Percentiles rank a stretch among this genome's conserved stretches.
Conservation (phyloP, 2,888 invertebrate species). For the Gisinianus flammeolus region DNA sequence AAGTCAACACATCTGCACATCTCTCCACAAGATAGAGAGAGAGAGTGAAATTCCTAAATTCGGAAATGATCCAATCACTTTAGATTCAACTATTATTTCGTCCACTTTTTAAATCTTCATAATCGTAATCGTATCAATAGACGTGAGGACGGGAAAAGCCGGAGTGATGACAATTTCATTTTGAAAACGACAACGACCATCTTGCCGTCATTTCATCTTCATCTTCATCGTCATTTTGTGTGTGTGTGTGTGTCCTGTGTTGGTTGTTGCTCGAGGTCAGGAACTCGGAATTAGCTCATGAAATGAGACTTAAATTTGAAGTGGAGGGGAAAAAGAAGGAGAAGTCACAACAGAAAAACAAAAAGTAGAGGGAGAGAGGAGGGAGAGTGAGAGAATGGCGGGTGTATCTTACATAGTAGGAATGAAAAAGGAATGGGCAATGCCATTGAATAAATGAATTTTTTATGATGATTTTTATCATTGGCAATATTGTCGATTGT, state of each 20-base stretch:
- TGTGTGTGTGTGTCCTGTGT: no score
- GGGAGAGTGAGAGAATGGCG: constrained; percentile 1
- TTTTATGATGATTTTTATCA: constrained; percentile 30
- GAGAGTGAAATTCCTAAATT: not conserved
- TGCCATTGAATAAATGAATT: constrained; percentile 21
- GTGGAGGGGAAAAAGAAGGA: not conserved
- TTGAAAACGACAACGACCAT: constrained; percentile 25
- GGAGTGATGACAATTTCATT: constrained; percentile 3
- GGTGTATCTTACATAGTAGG: not conserved
- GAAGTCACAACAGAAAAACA: not conserved
- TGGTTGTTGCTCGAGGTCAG: constrained; percentile 25
- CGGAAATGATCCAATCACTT: constrained; percentile 8
- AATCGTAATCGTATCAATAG: constrained; percentile 40
- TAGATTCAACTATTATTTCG: constrained; percentile 28
- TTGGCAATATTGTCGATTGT: constrained; percentile 12
- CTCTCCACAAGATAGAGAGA: no score
- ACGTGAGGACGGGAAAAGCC: not conserved
- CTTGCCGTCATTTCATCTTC: not conserved
- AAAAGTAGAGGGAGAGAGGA: not conserved
- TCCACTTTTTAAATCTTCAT: constrained; percentile 41
- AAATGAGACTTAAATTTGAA: not conserved
- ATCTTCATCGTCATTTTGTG: not conserved
- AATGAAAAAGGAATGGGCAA: constrained; percentile 7
- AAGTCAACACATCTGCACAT: no score
- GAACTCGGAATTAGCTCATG: constrained; percentile 12